These are phyloP conservation scores for Drosophila dives DNA, from an alignment of 2,888 invertebrate species.

Conservation along the genomic window DNA sequence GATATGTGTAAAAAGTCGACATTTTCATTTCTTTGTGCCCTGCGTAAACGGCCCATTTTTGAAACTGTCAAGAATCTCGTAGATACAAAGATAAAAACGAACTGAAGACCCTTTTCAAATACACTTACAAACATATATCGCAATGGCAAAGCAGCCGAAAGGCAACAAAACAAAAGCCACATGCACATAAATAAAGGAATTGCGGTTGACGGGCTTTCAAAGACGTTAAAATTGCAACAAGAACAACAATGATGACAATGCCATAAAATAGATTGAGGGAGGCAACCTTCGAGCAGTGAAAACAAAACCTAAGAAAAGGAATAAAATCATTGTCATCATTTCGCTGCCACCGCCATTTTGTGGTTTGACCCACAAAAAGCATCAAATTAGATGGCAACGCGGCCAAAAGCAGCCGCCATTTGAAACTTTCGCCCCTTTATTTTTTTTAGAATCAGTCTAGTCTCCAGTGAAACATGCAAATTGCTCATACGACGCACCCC, in stretches of 20 bases:
- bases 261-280: slow-evolving; percentile 70
- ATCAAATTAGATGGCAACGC: slow-evolving; percentile 43
- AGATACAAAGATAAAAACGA: slow-evolving; percentile 23
- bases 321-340: slow-evolving; percentile 50
- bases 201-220: slow-evolving; percentile 67
- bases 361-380: slow-evolving; percentile 73
- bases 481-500: slow-evolving; percentile 58
- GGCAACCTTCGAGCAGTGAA: slow-evolving; percentile 28
- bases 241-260: slow-evolving; percentile 16
- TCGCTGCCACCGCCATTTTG: slow-evolving; percentile 55
- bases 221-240: slow-evolving; percentile 46
- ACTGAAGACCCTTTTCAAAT: slow-evolving; percentile 67
- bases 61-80: background rate
- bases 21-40: slow-evolving; percentile 27
- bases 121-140: slow-evolving; percentile 10
- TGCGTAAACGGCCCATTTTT: slow-evolving; percentile 3
- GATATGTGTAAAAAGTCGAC: slow-evolving; percentile 47
- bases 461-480: slow-evolving; percentile 53
- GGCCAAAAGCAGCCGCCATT: slow-evolving; percentile 9
- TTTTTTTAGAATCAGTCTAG: slow-evolving; percentile 44
- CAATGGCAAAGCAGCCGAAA: slow-evolving; percentile 6
- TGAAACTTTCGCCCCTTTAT: background rate
- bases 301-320: slow-evolving; percentile 38
- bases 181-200: slow-evolving; percentile 72
- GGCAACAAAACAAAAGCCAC: slow-evolving; percentile 69